A percentile compares a stretch with the other conserved stretches of the same genome.
These are phyloP conservation scores for Cyprinodon variegatus DNA, from an alignment of 2,113 vertebrate species.

Conservation along the genomic window DNA sequence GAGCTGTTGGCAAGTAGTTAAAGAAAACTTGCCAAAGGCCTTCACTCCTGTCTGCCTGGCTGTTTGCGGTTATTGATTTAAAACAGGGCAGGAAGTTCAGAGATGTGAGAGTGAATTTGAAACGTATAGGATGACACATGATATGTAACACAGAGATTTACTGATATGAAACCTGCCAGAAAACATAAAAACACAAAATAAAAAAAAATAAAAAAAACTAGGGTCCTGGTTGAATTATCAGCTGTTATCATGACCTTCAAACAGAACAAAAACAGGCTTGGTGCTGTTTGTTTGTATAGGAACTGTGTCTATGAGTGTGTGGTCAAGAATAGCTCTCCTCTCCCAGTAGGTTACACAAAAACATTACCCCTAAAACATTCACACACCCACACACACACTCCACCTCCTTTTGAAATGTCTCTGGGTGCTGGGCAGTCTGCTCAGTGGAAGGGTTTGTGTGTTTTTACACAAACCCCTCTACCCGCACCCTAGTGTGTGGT, in stretches of 20 bases:
- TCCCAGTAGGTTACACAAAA: conserved; percentile 41
- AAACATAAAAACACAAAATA: background rate
- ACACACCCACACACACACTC: conserved; percentile 28
- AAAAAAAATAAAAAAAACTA: background rate
- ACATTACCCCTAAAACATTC: conserved; percentile 41
- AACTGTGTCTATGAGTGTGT: conserved; percentile 26
- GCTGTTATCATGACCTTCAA: conserved; percentile 23
- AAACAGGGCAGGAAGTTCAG: conserved; percentile 27
- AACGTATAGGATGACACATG: conserved; percentile 6
- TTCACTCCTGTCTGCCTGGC: conserved; percentile 56
- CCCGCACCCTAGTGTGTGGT: conserved; percentile 52
- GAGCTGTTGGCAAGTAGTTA: conserved; percentile 56
- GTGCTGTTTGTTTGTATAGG: conserved; percentile 61
- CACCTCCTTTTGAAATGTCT: conserved; percentile 33
- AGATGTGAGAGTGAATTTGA: conserved; percentile 2
- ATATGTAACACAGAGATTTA: background rate
- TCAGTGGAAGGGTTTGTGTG: conserved; percentile 60
- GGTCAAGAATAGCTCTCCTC: conserved; percentile 51
- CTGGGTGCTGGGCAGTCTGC: conserved; percentile 24
- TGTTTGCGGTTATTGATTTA: conserved; percentile 56
- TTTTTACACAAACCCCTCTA: conserved; percentile 27
- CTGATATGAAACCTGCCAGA: background rate
- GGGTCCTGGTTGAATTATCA: conserved; percentile 13
- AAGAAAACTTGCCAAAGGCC: conserved; percentile 63
- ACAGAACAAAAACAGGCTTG: conserved; percentile 66